A percentile compares a stretch with the other conserved stretches of the same genome.
Evolutionary conservation across 1,140 invertebrate genomes (phyloP).

Genomic region (Sarcophaga peregrina): DNA sequence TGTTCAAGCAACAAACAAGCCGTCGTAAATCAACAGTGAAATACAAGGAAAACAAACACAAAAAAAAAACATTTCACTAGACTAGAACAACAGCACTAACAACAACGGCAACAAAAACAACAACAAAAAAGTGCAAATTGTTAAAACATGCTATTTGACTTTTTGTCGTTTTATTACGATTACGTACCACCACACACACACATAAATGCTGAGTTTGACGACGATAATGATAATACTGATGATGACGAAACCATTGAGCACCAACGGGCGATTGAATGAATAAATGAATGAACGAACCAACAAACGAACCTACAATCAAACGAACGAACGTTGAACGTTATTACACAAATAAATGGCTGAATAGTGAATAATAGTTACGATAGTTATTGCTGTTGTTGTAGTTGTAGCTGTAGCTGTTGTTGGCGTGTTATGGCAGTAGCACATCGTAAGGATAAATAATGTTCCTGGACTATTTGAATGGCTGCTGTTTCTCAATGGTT

Average conservation of each 20-base stretch:
- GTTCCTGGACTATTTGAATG: neutral
- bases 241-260: neutral
- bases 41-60: too few relatives aligned
- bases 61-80: too few relatives aligned
- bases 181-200: neutral
- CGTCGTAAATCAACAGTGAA: too few relatives aligned
- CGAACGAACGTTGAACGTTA: too few relatives aligned
- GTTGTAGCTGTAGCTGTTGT: neutral
- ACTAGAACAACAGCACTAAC: too few relatives aligned
- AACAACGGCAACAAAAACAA: neutral
- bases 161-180: neutral
- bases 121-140: constrained; percentile 4
- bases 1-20: too few relatives aligned
- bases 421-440: neutral
- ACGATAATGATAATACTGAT: too few relatives aligned
- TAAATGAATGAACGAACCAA: neutral
- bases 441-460: neutral
- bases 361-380: neutral
- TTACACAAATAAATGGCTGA: neutral
- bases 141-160: constrained; percentile 25
- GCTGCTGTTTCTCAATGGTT: too few relatives aligned
- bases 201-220: neutral
- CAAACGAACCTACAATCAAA: too few relatives aligned
- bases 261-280: neutral
- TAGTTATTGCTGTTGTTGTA: too few relatives aligned